Conservation (phyloP, 2,888 invertebrate species). For the Brenthis daphne region DNA sequence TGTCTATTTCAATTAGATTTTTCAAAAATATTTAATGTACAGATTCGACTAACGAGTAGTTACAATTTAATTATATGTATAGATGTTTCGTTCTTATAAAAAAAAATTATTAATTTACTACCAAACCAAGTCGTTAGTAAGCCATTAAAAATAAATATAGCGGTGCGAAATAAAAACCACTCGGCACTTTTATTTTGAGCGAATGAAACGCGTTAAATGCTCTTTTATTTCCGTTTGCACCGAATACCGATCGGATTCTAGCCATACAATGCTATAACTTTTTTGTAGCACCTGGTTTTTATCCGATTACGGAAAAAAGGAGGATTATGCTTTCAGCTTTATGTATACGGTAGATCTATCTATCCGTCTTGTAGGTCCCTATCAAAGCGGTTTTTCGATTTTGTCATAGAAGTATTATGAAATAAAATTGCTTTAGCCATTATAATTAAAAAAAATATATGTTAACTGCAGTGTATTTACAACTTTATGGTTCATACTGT, state of each 20-base stretch:
- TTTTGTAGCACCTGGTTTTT: constrained; percentile 30
- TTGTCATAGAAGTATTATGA: neutral
- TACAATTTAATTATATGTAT: neutral
- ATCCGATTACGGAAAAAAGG: constrained; percentile 19
- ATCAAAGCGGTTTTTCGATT: neutral
- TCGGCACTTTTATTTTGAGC: constrained; percentile 29
- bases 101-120: constrained; percentile 14
- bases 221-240: constrained; percentile 40
- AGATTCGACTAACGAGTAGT: no score
- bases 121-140: constrained; percentile 19
- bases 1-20: no score
- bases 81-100: neutral
- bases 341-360: neutral
- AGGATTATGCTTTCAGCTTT: constrained; percentile 1
- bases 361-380: constrained; percentile 5
- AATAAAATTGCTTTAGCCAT: no score
- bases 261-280: constrained; percentile 31
- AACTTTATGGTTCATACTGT: neutral
- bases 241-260: constrained; percentile 42
- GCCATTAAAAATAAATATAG: constrained; percentile 25
- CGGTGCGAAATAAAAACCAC: constrained; percentile 16
- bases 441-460: neutral
- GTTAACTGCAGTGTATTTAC: neutral
- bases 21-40: no score
- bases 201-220: constrained; percentile 39